These are phyloP conservation scores for Lordiphosa mommai DNA, from an alignment of 1,140 invertebrate genomes.

Conservation along the genomic window DNA sequence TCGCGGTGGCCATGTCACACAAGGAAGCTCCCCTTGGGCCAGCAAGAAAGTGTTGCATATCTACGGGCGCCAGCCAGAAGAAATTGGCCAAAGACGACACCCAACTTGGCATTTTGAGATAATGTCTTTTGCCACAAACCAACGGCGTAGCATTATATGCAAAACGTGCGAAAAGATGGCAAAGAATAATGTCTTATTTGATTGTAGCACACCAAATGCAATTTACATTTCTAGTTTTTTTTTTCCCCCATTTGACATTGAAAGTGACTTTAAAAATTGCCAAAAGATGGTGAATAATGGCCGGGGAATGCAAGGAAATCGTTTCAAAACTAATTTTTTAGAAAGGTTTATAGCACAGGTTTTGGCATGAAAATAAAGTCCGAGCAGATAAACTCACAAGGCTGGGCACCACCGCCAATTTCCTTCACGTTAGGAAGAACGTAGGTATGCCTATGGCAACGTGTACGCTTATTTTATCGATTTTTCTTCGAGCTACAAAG, in stretches of 20 bases:
- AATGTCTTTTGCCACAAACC: conserved; percentile 53
- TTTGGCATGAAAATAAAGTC: no score
- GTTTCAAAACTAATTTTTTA: no score
- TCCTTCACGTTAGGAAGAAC: no score
- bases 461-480: no score
- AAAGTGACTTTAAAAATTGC: conserved; percentile 15
- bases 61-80: conserved; percentile 48
- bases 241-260: conserved; percentile 15
- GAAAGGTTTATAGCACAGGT: no score
- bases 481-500: no score
- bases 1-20: conserved; percentile 46
- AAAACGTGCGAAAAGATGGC: conserved; percentile 13
- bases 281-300: conserved; percentile 13
- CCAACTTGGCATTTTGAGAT: conserved; percentile 54
- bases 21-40: neutral
- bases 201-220: conserved; percentile 63
- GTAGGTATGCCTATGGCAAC: no score
- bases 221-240: conserved; percentile 53
- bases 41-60: conserved; percentile 60
- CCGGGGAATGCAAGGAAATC: no score
- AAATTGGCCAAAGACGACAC: conserved; percentile 47
- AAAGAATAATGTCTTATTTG: conserved; percentile 63
- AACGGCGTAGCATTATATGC: conserved; percentile 10
- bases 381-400: no score
- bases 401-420: no score